Conservation (phyloP, 2,113 vertebrate species). For the Triplophysa siluroides region DNA sequence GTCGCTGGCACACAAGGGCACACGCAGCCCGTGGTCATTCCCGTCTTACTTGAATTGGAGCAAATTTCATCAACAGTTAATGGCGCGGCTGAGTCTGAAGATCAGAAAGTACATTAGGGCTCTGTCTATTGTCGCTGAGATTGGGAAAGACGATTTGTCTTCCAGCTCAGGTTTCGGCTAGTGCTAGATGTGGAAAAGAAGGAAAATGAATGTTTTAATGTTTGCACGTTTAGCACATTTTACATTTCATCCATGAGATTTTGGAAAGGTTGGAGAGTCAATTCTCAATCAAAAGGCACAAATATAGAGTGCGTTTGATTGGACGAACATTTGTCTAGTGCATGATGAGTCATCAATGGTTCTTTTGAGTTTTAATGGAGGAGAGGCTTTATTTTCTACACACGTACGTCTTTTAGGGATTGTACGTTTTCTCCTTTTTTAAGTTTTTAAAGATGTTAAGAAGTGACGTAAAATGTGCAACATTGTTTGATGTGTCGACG, state of each 20-base stretch:
- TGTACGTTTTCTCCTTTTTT: no score
- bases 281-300: no score
- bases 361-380: no score
- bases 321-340: no score
- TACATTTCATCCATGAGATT: background rate
- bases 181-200: background rate
- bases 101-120: conserved; percentile 26
- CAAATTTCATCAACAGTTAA: conserved; percentile 20
- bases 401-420: no score
- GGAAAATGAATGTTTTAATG: background rate
- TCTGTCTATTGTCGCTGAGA: conserved; percentile 26
- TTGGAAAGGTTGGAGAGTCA: background rate
- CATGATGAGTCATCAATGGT: no score
- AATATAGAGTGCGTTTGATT: no score
- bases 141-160: conserved; percentile 20
- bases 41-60: conserved; percentile 22
- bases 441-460: no score
- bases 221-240: background rate
- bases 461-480: no score
- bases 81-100: conserved; percentile 15
- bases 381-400: no score
- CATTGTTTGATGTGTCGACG: no score
- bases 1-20: conserved; percentile 33
- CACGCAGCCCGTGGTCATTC: conserved; percentile 17
- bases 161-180: background rate